These are phyloP conservation scores for Platichthys flesus DNA, from an alignment of 2,113 vertebrate species.

Conservation along the genomic window DNA sequence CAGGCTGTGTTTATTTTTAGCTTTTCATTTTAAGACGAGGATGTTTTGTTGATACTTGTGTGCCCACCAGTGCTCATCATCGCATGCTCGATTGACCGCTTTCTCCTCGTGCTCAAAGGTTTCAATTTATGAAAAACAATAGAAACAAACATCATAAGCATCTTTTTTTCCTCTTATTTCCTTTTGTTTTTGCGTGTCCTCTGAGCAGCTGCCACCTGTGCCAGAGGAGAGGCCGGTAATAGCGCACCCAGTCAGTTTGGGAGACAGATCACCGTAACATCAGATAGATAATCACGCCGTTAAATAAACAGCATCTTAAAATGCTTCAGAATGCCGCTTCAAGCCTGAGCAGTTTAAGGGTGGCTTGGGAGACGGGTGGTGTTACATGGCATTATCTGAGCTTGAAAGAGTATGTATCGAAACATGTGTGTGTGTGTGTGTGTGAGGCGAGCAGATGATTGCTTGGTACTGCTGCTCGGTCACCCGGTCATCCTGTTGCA, in stretches of 20 bases:
- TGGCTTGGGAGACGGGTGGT: constrained; percentile 51
- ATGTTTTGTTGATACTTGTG: constrained; percentile 7
- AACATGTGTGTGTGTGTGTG: not conserved
- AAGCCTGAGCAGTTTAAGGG: constrained; percentile 58
- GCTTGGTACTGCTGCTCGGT: constrained; percentile 48
- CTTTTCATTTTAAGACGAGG: constrained; percentile 21
- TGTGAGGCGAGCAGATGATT: constrained; percentile 38
- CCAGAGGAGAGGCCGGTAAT: constrained; percentile 52
- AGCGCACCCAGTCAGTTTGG: constrained; percentile 44
- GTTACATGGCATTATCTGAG: constrained; percentile 38
- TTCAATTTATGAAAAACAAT: constrained; percentile 24
- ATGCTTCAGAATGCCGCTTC: constrained; percentile 64
- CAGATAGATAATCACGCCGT: constrained; percentile 67
- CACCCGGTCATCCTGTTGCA: constrained; percentile 65
- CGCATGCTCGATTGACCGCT: constrained; percentile 43
- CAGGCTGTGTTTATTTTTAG: constrained; percentile 23
- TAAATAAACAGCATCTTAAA: constrained; percentile 71
- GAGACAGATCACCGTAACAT: constrained; percentile 46
- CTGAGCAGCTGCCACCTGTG: constrained; percentile 65
- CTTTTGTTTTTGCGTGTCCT: constrained; percentile 19
- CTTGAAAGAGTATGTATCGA: constrained; percentile 14
- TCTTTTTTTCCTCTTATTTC: not conserved
- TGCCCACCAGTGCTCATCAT: constrained; percentile 40
- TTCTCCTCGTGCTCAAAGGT: constrained; percentile 22
- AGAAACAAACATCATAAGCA: constrained; percentile 11